phyloP scores from a whole-genome alignment of 1,140 invertebrate species.

The Apis florea region DNA sequence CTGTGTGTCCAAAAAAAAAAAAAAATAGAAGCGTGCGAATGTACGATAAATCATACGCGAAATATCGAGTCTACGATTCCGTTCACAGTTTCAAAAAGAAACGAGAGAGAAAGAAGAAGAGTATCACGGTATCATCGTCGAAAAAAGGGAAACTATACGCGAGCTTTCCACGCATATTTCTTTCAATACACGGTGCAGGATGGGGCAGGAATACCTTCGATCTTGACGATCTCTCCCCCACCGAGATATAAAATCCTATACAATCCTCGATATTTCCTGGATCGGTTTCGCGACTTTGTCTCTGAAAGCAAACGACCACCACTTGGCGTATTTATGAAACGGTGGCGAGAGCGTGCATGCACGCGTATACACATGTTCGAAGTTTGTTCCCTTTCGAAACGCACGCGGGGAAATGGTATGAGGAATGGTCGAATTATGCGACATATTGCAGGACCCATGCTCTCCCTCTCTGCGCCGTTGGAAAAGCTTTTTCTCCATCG shows the following conservation, averaged over 20 bases:
- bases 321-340: constrained; percentile 56
- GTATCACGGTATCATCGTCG: background rate
- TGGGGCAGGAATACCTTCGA: constrained; percentile 13
- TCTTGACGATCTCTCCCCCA: constrained; percentile 31
- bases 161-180: constrained; percentile 9
- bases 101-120: background rate
- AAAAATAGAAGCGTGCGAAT: background rate
- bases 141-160: background rate
- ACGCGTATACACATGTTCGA: constrained; percentile 56
- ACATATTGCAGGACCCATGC: constrained; percentile 65
- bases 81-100: background rate
- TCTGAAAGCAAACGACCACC: constrained; percentile 33
- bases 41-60: background rate
- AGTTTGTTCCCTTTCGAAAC: constrained; percentile 56
- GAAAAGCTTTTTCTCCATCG: constrained; percentile 51
- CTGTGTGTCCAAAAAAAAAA: background rate
- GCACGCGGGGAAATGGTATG: constrained; percentile 55
- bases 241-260: constrained; percentile 44
- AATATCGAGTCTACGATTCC: background rate
- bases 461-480: constrained; percentile 22
- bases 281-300: constrained; percentile 59
- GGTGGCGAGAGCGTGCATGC: constrained; percentile 37
- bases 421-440: constrained; percentile 72
- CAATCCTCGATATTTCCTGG: constrained; percentile 54
- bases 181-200: constrained; percentile 2